Evolutionary conservation across 2,888 invertebrate species (phyloP).

Genomic region (Thyatira batis): DNA sequence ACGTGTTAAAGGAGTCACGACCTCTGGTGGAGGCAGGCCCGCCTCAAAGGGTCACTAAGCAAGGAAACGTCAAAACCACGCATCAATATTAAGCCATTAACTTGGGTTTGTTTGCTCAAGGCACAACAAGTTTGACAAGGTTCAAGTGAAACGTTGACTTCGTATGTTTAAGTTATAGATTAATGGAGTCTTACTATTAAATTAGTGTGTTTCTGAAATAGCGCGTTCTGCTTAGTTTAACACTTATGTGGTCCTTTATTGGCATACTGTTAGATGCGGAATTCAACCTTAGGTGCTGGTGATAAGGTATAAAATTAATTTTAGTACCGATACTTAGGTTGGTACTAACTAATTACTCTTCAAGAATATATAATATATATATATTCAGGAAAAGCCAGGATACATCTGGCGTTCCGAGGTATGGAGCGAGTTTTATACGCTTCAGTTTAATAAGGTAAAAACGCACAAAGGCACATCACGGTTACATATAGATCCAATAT

Average conservation of each 20-base stretch:
- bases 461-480: too few relatives aligned
- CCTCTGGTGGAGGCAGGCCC: slow-evolving; percentile 27
- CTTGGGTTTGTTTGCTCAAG: slow-evolving; percentile 55
- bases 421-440: too few relatives aligned
- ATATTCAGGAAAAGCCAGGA: too few relatives aligned
- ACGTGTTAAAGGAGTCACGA: slow-evolving; percentile 34
- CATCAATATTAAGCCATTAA: slow-evolving; percentile 75
- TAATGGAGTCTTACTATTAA: slow-evolving; percentile 42
- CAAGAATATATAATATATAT: too few relatives aligned
- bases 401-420: too few relatives aligned
- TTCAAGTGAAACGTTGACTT: slow-evolving; percentile 52
- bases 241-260: not conserved
- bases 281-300: not conserved
- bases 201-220: slow-evolving; percentile 16
- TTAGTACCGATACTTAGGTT: too few relatives aligned
- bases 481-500: too few relatives aligned
- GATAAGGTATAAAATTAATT: not conserved
- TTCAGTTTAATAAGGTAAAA: too few relatives aligned
- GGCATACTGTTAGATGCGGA: not conserved
- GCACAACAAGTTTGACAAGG: slow-evolving; percentile 46
- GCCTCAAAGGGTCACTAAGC: slow-evolving; percentile 59
- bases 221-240: not conserved
- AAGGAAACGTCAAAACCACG: slow-evolving; percentile 73
- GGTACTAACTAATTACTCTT: too few relatives aligned
- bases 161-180: slow-evolving; percentile 48